Conservation (phyloP, 2,888 invertebrate species). For the Temnothorax unifasciatus region DNA sequence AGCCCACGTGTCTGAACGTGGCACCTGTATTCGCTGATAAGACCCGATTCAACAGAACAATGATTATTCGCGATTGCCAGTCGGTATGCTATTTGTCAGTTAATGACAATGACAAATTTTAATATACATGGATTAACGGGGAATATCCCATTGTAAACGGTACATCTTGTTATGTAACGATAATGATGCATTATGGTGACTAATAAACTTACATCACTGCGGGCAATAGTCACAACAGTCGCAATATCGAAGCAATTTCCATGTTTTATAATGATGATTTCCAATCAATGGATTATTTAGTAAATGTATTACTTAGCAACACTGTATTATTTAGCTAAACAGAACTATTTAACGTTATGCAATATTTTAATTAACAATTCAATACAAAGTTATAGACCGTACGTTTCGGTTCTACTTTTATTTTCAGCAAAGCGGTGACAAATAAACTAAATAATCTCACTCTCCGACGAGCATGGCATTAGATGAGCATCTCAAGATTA, state of each 20-base stretch:
- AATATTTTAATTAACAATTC: background rate
- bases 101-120: conserved; percentile 41
- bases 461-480: background rate
- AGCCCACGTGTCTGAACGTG: conserved; percentile 52
- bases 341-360: background rate
- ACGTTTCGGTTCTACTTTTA: background rate
- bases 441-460: background rate
- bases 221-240: background rate
- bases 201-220: background rate
- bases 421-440: background rate
- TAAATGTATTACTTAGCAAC: background rate
- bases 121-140: background rate
- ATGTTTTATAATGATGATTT: background rate
- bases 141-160: background rate
- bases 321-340: background rate
- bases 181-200: background rate
- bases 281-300: background rate
- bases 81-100: conserved; percentile 34
- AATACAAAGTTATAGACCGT: background rate
- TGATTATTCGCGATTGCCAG: conserved; percentile 45
- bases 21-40: conserved; percentile 57
- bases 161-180: background rate
- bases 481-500: too few relatives aligned
- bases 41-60: conserved; percentile 41
- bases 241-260: background rate